Evolutionary conservation across 1,140 invertebrate species (phyloP), one percentile per base, ranked within the genome.

Genomic region (Bombus huntii): DNA sequence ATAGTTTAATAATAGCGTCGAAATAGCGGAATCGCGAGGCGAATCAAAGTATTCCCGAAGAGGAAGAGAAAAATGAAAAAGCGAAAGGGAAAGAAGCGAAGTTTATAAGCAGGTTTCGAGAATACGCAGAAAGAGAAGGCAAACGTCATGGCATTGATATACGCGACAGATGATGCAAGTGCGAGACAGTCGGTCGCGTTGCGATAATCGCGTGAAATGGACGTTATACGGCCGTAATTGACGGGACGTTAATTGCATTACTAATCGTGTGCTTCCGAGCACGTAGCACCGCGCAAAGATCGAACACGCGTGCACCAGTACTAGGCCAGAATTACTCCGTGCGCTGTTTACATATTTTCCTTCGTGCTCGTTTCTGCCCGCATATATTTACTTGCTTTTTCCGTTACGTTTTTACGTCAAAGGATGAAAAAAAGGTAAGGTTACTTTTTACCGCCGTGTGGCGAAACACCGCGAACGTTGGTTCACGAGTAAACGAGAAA

Each of bases 221-320:
- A 66, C 65, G 47, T 79, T 68, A 68, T 53, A 68, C n/a, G 42
- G n/a, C 1, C 10, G 22, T 81, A 81, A 81, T 71, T 53, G 78
- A 81, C 78, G 31, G 78, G 18, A 42, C 78, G 66, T 71, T 71
- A 57, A 81, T 81, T 31, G 66, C 47, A 81, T 81, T 81, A 57
- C 31, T 81, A 81, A 81, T 81, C 78, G 34, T 3, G 44, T 5
- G 44, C 34, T 70, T 81, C 66, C 66, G 66, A 57, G 78, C 66
- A 34, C 9, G 44, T 10, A 39, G 13, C 34, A 28, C 15, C 34
- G 4, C 9, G 66, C 6, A 18, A 81, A 13, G 44, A 53, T 80
- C 65, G 44, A 53, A 70, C 34, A 31, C 62, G 57, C 4, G 57
- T 68, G n/a, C 62, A 37, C 28, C n/a, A 47, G 22, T 80, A 53